Evolutionary conservation across 1,140 invertebrate genomes (phyloP).

Genomic region (Phymorhynchus buccinoides): DNA sequence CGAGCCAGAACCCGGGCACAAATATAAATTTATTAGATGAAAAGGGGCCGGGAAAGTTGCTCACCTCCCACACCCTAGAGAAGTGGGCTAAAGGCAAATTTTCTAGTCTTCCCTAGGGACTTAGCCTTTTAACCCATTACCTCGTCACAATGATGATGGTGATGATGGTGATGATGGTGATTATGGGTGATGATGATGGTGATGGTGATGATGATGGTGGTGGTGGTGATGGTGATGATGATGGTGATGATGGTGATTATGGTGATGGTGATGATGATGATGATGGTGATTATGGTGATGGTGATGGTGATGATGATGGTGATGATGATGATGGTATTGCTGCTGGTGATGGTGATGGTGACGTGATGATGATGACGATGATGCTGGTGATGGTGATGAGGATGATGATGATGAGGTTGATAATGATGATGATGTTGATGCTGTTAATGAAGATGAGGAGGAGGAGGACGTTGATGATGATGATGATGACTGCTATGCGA

Average conservation of each 20-base stretch:
- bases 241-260: slow-evolving; percentile 39
- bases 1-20: too few relatives aligned
- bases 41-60: too few relatives aligned
- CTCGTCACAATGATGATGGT: slow-evolving; percentile 46
- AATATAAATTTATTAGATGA: too few relatives aligned
- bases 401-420: slow-evolving; percentile 21
- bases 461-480: too few relatives aligned
- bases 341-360: neutral
- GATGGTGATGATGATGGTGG: neutral
- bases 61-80: too few relatives aligned
- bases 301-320: slow-evolving; percentile 40
- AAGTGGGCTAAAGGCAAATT: too few relatives aligned
- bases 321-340: neutral
- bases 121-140: too few relatives aligned
- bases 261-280: slow-evolving; percentile 40
- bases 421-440: too few relatives aligned
- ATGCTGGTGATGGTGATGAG: slow-evolving; percentile 40
- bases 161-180: slow-evolving; percentile 38
- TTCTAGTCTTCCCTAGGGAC: too few relatives aligned
- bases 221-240: slow-evolving; percentile 44
- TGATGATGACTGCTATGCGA: too few relatives aligned
- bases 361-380: neutral
- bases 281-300: slow-evolving; percentile 40
- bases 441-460: too few relatives aligned
- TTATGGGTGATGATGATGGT: neutral